Evolutionary conservation across 1,140 invertebrate species (phyloP).

Genomic region (Campoletis sonorensis): DNA sequence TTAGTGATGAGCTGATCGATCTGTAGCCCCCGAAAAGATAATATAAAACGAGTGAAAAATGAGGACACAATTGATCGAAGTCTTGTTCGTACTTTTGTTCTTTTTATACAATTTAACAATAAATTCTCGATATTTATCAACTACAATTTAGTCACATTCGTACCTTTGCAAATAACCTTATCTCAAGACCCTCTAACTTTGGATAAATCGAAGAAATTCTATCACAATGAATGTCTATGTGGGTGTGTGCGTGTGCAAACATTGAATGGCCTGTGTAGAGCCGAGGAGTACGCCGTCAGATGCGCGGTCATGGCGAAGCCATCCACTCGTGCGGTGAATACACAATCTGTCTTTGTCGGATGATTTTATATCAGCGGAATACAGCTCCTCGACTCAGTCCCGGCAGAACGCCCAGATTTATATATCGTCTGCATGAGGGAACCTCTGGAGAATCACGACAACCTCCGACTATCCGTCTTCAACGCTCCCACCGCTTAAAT

Average conservation of each 20-base stretch:
- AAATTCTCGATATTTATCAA: no score
- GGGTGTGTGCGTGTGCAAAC: not conserved
- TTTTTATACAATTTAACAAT: not conserved
- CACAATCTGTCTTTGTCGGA: slow-evolving; percentile 37
- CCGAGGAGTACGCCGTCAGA: slow-evolving; percentile 6
- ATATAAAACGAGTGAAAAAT: no score
- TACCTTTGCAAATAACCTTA: not conserved
- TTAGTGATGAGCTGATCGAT: no score
- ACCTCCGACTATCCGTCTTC: slow-evolving; percentile 38
- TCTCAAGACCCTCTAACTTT: slow-evolving; percentile 6
- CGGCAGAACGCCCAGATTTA: slow-evolving; percentile 1
- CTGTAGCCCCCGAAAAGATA: no score
- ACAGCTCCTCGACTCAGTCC: slow-evolving; percentile 30
- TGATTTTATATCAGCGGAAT: slow-evolving; percentile 43
- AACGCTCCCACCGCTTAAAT: slow-evolving; percentile 18
- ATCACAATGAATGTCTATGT: not conserved
- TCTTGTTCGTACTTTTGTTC: not conserved
- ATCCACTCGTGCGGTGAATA: slow-evolving; percentile 35
- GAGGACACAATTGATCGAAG: not conserved
- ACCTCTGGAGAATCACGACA: slow-evolving; percentile 7
- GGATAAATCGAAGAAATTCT: slow-evolving; percentile 14
- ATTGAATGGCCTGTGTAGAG: not conserved
- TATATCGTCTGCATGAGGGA: slow-evolving; percentile 2
- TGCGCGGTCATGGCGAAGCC: slow-evolving; percentile 8
- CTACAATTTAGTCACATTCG: no score